Evolutionary conservation across 2,113 vertebrate species (phyloP), one percentile per base, ranked within the genome.

Genomic region (Ameiurus melas): DNA sequence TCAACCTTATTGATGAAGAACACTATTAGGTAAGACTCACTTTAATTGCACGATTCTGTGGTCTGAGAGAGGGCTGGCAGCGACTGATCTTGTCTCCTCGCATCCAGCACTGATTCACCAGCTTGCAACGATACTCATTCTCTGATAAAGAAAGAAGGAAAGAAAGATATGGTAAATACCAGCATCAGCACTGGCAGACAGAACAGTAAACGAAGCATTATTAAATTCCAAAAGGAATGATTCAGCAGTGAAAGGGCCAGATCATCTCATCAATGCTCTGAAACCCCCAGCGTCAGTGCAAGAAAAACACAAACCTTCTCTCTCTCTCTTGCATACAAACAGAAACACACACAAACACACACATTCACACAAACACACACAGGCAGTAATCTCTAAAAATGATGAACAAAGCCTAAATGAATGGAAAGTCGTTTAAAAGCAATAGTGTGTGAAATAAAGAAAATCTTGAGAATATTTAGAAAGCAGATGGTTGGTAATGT

Each of bases 91-190:
- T 97, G 94, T 98, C 97, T 93, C 97, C 97, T 47, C 95, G 93
- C 84, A 97, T 98, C 98, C 98, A 99, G 97, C 97, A 97, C 96
- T 99, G 98, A 89, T 93, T 99, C 96, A 99, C 96, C 96, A 99
- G 96, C 96, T 98, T 95, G 3, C 97, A 97, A 93, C 96, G 97
- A 95, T 98, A 99, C 93, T 98, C 98, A 99, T 98, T 97, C 97
- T 99, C 98, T 99, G 91, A 36, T 43, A 71, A 53, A 83, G 75
- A 79, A 83, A 80, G 68, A 82, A 19, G 62, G 27, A 58, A 62
- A 53, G 43, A 79, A 83, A 80, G 43, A n/a, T 3, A 83, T 27
- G 57, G 64, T 64, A 60, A 62, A 78, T 51, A 80, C 55, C 68
- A 83, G 75, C 47, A 87, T 87, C 82, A 82, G 77, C 60, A 19